Evolutionary conservation across 2,888 invertebrate species (phyloP).

Genomic region (Trissolcus brochymenae): DNA sequence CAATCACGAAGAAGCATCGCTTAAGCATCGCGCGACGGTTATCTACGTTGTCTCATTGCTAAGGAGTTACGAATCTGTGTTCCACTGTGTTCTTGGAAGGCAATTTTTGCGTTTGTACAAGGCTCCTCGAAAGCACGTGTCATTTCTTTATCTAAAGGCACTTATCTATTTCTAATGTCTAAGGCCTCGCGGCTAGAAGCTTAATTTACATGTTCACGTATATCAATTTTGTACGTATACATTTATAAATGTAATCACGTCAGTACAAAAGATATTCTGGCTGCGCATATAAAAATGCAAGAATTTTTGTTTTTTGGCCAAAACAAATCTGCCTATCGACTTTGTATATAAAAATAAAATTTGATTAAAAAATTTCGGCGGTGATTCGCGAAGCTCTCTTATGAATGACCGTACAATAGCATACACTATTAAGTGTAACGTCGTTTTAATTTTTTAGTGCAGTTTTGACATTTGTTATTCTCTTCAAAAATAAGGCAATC

Average conservation of each 20-base stretch:
- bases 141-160: slow-evolving; percentile 68
- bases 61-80: slow-evolving; percentile 22
- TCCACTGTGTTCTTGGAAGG: slow-evolving; percentile 27
- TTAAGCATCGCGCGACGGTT: slow-evolving; percentile 26
- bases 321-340: not conserved
- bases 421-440: too few species aligned
- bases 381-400: too few species aligned
- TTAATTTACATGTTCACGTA: slow-evolving; percentile 31
- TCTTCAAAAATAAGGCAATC: too few species aligned
- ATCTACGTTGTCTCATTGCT: slow-evolving; percentile 39
- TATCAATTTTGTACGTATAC: slow-evolving; percentile 20
- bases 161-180: slow-evolving; percentile 64
- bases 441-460: too few species aligned
- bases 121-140: slow-evolving; percentile 67
- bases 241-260: slow-evolving; percentile 23
- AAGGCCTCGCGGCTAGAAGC: slow-evolving; percentile 60
- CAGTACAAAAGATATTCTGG: slow-evolving; percentile 46
- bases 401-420: too few species aligned
- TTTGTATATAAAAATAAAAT: slow-evolving; percentile 11
- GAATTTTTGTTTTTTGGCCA: not conserved
- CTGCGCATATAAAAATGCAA: slow-evolving; percentile 3
- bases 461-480: too few species aligned
- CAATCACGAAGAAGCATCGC: slow-evolving; percentile 38
- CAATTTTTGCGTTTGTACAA: slow-evolving; percentile 34
- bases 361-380: not conserved